Conservation (phyloP, 2,888 invertebrate genomes). For the Neoascia interrupta region DNA sequence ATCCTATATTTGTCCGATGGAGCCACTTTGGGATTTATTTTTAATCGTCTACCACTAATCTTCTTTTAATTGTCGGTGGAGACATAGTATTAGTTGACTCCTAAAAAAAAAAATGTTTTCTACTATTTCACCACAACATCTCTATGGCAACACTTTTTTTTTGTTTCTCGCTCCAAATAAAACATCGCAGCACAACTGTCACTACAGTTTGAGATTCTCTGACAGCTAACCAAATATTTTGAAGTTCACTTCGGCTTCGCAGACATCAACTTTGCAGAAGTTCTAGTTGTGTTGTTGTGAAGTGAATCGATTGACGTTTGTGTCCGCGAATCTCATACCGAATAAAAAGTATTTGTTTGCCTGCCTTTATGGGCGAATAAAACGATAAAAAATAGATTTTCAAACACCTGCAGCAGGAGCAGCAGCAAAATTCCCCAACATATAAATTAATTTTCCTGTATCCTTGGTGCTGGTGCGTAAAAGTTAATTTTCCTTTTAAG, state of each 20-base stretch:
- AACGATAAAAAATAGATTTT: not conserved
- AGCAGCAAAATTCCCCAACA: not conserved
- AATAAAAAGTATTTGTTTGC: conserved; percentile 13
- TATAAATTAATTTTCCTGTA: conserved; percentile 17
- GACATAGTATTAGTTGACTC: too few species aligned
- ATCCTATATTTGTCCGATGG: too few species aligned
- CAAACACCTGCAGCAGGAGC: not conserved
- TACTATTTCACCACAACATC: not conserved
- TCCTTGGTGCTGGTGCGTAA: conserved; percentile 43
- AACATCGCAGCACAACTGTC: conserved; percentile 25
- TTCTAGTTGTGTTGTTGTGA: conserved; percentile 36
- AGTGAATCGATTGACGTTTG: conserved; percentile 54
- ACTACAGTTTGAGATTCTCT: conserved; percentile 40
- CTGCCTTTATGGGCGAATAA: conserved; percentile 33
- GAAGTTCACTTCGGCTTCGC: conserved; percentile 39
- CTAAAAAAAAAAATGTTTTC: too few species aligned
- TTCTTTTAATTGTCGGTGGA: too few species aligned
- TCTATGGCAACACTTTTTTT: conserved; percentile 40
- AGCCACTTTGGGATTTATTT: too few species aligned
- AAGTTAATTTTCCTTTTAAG: conserved; percentile 8
- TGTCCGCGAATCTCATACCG: conserved; percentile 6
- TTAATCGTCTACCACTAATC: too few species aligned
- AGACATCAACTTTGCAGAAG: conserved; percentile 36
- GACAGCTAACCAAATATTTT: conserved; percentile 33
- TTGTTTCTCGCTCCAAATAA: not conserved